Conservation (phyloP, 2,797 vertebrate genomes). For the Manis crassicaudata region DNA sequence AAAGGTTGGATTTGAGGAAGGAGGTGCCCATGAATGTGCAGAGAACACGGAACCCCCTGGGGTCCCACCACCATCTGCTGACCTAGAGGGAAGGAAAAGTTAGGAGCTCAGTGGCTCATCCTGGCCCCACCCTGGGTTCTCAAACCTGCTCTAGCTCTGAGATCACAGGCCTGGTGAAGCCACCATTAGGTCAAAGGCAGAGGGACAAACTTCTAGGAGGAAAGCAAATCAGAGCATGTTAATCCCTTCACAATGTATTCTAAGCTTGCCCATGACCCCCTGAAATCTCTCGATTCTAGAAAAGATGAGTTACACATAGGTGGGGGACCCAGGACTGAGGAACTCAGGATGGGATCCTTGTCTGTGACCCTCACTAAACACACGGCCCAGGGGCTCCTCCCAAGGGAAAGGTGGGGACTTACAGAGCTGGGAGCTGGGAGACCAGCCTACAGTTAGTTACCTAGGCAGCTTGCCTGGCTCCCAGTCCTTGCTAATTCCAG, state of each 20-base stretch:
- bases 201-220: neutral
- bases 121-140: neutral
- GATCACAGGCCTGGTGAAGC: neutral
- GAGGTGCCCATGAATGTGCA: slow-evolving; percentile 94
- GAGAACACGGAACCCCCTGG: slow-evolving; percentile 89
- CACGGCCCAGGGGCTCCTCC: no score
- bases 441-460: neutral
- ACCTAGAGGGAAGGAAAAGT: slow-evolving; percentile 79
- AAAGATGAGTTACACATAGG: neutral
- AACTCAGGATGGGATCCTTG: neutral
- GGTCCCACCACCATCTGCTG: slow-evolving; percentile 90
- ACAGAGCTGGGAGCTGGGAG: neutral
- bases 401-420: neutral
- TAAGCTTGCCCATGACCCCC: neutral
- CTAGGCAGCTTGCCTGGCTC: neutral
- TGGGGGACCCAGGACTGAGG: neutral
- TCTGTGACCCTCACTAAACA: neutral
- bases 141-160: neutral
- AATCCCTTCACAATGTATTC: neutral
- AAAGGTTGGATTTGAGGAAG: slow-evolving; percentile 93
- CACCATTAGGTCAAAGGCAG: neutral
- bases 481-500: neutral
- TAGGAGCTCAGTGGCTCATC: neutral
- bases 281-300: neutral
- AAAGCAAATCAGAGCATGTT: neutral